A percentile compares a stretch with the other conserved stretches of the same genome.
Conservation (phyloP, 2,113 vertebrate genomes). For the Erythrolamprus reginae region DNA sequence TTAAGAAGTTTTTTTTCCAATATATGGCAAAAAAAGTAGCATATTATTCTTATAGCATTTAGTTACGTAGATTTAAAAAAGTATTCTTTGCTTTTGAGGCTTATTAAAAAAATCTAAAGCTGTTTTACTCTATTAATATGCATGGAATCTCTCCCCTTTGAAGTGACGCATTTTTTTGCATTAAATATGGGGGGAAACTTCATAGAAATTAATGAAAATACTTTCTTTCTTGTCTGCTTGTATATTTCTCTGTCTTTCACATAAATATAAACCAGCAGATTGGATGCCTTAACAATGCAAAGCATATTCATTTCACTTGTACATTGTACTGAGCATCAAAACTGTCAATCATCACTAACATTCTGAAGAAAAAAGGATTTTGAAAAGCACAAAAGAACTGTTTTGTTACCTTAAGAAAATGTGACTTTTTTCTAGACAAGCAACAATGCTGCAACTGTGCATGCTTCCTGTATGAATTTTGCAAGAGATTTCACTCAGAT, state of each 20-base stretch:
- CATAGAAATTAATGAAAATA: constrained; percentile 83
- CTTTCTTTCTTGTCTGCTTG: constrained; percentile 90
- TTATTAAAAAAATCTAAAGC: constrained; percentile 80
- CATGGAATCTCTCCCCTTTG: constrained; percentile 87
- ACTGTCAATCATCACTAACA: constrained; percentile 89
- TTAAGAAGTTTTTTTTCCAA: constrained; percentile 85
- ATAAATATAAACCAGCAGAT: constrained; percentile 99
- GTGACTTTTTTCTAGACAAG: constrained; percentile 80
- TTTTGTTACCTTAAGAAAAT: constrained; percentile 85
- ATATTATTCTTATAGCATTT: constrained; percentile 95
- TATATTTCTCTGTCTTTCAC: constrained; percentile 90
- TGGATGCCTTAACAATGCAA: constrained; percentile 99
- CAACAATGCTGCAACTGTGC: constrained; percentile 78
- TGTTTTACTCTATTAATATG: constrained; percentile 95
- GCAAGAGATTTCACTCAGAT: constrained; percentile 76
- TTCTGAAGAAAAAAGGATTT: constrained; percentile 78
- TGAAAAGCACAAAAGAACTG: constrained; percentile 97
- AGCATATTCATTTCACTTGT: constrained; percentile 94
- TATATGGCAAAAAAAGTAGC: constrained; percentile 93
- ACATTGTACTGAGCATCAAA: constrained; percentile 91
- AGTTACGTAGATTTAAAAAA: constrained; percentile 89
- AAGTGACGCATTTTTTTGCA: constrained; percentile 85
- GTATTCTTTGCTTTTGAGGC: constrained; percentile 90
- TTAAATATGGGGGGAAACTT: constrained; percentile 83
- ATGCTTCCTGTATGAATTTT: constrained; percentile 77